phyloP scores from a whole-genome alignment of 2,113 vertebrate species.

The Larimichthys crocea region DNA sequence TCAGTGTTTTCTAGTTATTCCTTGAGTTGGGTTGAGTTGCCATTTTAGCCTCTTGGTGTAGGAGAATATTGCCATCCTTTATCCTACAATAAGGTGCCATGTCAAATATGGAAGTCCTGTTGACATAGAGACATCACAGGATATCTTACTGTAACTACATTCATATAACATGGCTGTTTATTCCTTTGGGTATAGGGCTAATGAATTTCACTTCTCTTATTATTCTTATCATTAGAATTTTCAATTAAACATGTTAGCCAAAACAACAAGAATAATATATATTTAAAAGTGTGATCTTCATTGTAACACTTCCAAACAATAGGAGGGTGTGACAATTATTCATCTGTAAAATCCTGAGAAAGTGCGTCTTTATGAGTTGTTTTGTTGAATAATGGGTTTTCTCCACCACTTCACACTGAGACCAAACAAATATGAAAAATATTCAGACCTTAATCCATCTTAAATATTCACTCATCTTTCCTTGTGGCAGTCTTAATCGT shows the following conservation, averaged over 20 bases:
- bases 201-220: not conserved
- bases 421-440: constrained; percentile 50
- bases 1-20: not conserved
- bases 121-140: not conserved
- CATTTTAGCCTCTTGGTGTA: not conserved
- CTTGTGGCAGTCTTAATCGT: constrained; percentile 57
- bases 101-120: not conserved
- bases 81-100: not conserved
- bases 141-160: not conserved
- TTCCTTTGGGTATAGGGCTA: not conserved
- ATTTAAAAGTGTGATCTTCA: not conserved
- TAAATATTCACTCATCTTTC: constrained; percentile 64
- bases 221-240: constrained; percentile 9
- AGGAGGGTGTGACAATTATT: not conserved
- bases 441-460: constrained; percentile 64
- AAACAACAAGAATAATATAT: not conserved
- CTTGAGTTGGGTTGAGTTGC: not conserved
- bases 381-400: constrained; percentile 46
- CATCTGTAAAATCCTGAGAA: constrained; percentile 26
- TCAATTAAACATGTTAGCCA: not conserved
- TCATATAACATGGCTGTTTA: constrained; percentile 14
- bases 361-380: constrained; percentile 10
- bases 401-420: constrained; percentile 13
- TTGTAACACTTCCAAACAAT: not conserved
- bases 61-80: not conserved